Evolutionary conservation across 2,113 vertebrate genomes (phyloP).

Genomic region (Hippocampus zosterae): DNA sequence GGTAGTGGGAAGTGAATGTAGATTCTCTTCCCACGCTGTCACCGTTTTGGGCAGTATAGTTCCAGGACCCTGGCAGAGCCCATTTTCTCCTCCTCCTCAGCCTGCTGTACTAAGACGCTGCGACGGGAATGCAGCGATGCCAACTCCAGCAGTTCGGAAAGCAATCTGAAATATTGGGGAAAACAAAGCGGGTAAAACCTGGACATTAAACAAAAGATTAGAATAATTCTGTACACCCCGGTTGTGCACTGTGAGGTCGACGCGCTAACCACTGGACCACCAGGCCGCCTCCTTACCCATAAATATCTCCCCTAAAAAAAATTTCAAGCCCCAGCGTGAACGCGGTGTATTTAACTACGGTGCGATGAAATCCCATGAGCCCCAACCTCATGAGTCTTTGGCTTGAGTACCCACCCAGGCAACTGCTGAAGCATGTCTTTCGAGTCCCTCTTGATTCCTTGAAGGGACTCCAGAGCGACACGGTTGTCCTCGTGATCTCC

Average conservation of each 20-base stretch:
- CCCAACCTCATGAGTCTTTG: background rate
- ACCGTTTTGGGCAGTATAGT: constrained; percentile 51
- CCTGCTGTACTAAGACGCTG: constrained; percentile 60
- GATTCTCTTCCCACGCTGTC: constrained; percentile 2
- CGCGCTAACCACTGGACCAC: no score
- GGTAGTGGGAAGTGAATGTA: constrained; percentile 37
- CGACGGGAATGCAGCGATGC: constrained; percentile 72
- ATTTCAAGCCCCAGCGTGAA: background rate
- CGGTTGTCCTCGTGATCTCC: constrained; percentile 44
- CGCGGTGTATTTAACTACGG: background rate
- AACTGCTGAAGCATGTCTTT: constrained; percentile 62
- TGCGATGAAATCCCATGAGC: background rate
- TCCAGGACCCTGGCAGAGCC: constrained; percentile 39
- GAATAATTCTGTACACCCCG: no score
- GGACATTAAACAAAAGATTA: background rate
- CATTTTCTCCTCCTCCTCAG: constrained; percentile 59
- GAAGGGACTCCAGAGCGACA: constrained; percentile 50
- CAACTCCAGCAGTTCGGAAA: constrained; percentile 68
- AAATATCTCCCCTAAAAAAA: background rate
- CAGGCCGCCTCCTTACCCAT: no score
- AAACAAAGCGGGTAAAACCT: background rate
- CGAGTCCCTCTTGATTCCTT: constrained; percentile 53
- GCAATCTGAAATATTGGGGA: constrained; percentile 28
- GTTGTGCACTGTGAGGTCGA: no score
- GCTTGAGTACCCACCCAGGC: constrained; percentile 40